These are phyloP conservation scores for Theocolax elegans DNA, from an alignment of 1,140 invertebrate species.

Conservation along the genomic window DNA sequence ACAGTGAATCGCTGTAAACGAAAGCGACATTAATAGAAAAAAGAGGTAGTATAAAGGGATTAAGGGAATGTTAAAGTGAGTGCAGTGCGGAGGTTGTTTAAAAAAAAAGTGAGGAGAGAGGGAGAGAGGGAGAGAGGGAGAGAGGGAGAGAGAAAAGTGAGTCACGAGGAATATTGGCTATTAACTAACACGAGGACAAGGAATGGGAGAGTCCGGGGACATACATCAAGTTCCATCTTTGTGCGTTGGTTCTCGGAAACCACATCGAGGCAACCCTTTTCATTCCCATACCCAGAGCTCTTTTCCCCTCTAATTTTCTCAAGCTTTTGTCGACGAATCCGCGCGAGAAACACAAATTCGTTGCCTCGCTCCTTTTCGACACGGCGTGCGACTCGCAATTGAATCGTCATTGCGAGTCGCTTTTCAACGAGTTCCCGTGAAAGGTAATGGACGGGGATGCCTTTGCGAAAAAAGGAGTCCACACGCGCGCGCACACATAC, in stretches of 20 bases:
- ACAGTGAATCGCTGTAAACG: too few relatives aligned
- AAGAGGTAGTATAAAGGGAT: too few relatives aligned
- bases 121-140: not conserved
- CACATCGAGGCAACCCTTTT: conserved; percentile 48
- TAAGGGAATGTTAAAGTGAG: not conserved
- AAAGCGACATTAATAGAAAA: too few relatives aligned
- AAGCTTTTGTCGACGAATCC: conserved; percentile 39
- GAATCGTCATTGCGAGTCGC: not conserved
- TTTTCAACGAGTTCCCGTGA: not conserved
- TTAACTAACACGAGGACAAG: conserved; percentile 61
- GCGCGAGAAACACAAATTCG: conserved; percentile 19
- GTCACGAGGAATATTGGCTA: conserved; percentile 49
- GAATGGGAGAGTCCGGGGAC: conserved; percentile 55
- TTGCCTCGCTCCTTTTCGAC: too few relatives aligned
- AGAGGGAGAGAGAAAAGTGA: conserved; percentile 1
- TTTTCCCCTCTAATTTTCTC: conserved; percentile 41
- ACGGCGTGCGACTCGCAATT: conserved; percentile 2
- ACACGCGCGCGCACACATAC: not conserved
- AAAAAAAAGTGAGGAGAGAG: conserved; percentile 22
- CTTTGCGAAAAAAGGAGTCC: conserved; percentile 10
- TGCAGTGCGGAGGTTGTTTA: too few relatives aligned
- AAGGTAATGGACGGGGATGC: not conserved
- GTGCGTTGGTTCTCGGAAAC: conserved; percentile 47
- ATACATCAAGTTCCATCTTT: conserved; percentile 58
- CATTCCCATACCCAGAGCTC: conserved; percentile 18